Percentiles rank a stretch among this genome's conserved stretches.
Conservation (phyloP, 2,113 vertebrate genomes). For the Macroglossus sobrinus region DNA sequence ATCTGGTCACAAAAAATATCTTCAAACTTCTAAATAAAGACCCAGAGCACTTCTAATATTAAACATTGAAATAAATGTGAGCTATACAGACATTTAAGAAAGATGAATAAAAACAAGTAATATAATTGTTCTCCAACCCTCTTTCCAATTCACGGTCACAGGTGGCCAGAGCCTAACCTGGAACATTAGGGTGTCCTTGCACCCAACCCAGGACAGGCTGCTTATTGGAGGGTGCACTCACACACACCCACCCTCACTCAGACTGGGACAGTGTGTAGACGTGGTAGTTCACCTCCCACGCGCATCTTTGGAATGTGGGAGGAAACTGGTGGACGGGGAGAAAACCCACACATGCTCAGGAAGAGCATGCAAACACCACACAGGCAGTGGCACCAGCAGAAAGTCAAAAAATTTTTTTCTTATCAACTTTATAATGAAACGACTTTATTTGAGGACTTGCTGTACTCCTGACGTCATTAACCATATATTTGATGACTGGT, state of each 20-base stretch:
- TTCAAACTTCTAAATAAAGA: not conserved
- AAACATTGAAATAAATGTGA: not conserved
- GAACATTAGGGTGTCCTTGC: no score
- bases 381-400: not conserved
- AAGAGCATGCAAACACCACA: not conserved
- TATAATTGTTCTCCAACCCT: not conserved
- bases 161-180: not conserved
- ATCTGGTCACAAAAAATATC: not conserved
- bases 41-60: not conserved
- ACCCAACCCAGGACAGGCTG: not conserved
- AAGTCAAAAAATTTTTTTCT: not conserved
- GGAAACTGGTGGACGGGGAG: not conserved
- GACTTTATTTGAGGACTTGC: not conserved
- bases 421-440: not conserved
- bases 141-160: not conserved
- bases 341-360: not conserved
- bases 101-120: not conserved
- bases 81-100: not conserved
- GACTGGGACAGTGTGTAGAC: no score
- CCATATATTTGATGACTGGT: not conserved
- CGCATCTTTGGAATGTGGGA: not conserved
- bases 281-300: not conserved
- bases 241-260: not conserved
- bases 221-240: not conserved
- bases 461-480: not conserved